Percentiles rank a stretch among this genome's conserved stretches.
These are phyloP conservation scores for Anhinga rufa DNA, from an alignment of 2,113 vertebrate genomes.

Conservation along the genomic window DNA sequence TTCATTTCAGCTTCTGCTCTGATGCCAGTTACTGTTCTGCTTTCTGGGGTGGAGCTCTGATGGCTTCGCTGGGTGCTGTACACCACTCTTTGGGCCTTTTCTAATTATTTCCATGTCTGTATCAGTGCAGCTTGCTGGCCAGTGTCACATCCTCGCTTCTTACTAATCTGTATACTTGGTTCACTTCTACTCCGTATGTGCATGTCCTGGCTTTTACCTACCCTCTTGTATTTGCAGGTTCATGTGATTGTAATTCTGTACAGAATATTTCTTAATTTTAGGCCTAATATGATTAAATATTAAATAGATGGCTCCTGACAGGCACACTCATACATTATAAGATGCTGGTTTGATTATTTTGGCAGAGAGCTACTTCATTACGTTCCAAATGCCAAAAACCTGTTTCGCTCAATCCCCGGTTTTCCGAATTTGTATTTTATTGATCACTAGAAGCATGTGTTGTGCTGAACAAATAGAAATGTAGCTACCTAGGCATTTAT, in stretches of 20 bases:
- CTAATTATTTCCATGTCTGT: neutral
- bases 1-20: constrained; percentile 18
- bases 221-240: neutral
- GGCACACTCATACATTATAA: neutral
- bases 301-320: neutral
- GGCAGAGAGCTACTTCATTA: neutral
- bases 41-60: neutral
- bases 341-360: neutral
- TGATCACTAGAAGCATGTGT: neutral
- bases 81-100: neutral
- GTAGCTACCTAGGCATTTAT: neutral
- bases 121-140: neutral
- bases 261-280: neutral
- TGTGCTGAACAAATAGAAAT: neutral
- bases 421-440: neutral
- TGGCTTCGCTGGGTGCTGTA: neutral
- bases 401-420: neutral
- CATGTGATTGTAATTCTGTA: neutral
- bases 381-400: neutral
- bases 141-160: neutral
- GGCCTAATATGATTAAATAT: neutral
- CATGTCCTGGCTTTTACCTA: neutral
- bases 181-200: neutral
- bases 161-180: neutral
- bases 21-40: neutral